Evolutionary conservation across 1,140 invertebrate genomes (phyloP).

Genomic region (Bradynema listronoti): DNA sequence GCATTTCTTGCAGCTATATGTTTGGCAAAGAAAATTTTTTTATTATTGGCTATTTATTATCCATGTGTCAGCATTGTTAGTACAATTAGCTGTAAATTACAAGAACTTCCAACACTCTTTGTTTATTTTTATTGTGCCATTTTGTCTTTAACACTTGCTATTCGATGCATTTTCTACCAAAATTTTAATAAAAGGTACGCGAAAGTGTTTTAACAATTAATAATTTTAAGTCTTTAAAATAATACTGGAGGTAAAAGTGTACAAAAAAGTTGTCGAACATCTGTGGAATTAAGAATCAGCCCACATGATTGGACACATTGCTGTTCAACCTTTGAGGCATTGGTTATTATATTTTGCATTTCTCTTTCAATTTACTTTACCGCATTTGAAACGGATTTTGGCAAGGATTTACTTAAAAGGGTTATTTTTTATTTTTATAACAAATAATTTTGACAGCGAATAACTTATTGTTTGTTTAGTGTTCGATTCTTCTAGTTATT

Average conservation of each 20-base stretch:
- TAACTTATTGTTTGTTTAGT: not conserved
- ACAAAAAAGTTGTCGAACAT: not conserved
- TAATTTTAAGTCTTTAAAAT: not conserved
- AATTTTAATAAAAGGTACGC: not conserved
- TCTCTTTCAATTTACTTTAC: slow-evolving; percentile 18
- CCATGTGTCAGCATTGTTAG: slow-evolving; percentile 14
- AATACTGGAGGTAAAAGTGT: not conserved
- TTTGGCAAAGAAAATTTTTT: slow-evolving; percentile 27
- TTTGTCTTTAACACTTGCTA: slow-evolving; percentile 13
- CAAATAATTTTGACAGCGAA: not conserved
- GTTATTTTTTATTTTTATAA: slow-evolving; percentile 4
- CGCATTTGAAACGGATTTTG: slow-evolving; percentile 12
- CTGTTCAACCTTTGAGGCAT: not conserved
- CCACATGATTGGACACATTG: slow-evolving; percentile 1
- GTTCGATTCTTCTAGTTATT: slow-evolving; percentile 20
- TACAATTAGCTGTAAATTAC: slow-evolving; percentile 17
- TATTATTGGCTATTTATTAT: slow-evolving; percentile 7
- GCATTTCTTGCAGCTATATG: slow-evolving; percentile 24
- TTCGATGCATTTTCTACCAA: slow-evolving; percentile 13
- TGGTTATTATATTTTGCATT: slow-evolving; percentile 17
- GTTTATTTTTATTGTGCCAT: slow-evolving; percentile 19
- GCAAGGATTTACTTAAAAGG: slow-evolving; percentile 6
- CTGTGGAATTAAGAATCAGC: not conserved
- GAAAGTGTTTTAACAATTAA: slow-evolving; percentile 2
- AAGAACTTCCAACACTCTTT: slow-evolving; percentile 25